These are phyloP conservation scores for Panthera uncia DNA, from an alignment of 2,113 vertebrate genomes.

Conservation along the genomic window DNA sequence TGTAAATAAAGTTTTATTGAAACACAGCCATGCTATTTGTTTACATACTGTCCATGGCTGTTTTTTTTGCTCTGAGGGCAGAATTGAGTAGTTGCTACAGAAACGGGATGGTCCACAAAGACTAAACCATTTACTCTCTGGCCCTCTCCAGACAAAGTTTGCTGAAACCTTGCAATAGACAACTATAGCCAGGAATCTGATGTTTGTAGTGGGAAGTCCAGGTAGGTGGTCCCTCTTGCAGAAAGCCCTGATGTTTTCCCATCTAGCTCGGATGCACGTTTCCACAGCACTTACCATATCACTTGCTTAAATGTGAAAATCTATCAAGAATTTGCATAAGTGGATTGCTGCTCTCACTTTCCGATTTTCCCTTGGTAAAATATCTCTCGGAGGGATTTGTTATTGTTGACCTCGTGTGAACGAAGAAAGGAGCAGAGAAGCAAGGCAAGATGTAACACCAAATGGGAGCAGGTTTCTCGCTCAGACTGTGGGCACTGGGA, in stretches of 20 bases:
- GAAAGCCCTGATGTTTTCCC: not conserved
- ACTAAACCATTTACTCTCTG: not conserved
- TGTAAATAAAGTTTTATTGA: slow-evolving; percentile 39
- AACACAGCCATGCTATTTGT: not conserved
- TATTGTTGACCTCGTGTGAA: not conserved
- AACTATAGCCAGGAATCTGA: not conserved
- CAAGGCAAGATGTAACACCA: no score
- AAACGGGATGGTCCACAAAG: not conserved
- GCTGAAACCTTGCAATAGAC: fast-evolving
- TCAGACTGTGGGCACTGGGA: not conserved
- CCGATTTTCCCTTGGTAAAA: not conserved
- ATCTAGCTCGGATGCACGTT: not conserved
- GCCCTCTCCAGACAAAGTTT: not conserved
- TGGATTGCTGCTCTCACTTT: not conserved
- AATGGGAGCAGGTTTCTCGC: not conserved
- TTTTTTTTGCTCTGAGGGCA: not conserved
- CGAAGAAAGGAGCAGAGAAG: not conserved
- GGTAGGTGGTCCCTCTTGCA: no score
- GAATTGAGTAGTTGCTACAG: not conserved
- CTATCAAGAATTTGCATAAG: not conserved
- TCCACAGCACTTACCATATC: not conserved
- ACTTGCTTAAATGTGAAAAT: not conserved
- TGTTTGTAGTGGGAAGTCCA: not conserved
- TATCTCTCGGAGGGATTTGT: not conserved
- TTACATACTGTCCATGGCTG: not conserved